These are phyloP conservation scores for Otus scops DNA, from an alignment of 2,797 vertebrate species.

Conservation along the genomic window DNA sequence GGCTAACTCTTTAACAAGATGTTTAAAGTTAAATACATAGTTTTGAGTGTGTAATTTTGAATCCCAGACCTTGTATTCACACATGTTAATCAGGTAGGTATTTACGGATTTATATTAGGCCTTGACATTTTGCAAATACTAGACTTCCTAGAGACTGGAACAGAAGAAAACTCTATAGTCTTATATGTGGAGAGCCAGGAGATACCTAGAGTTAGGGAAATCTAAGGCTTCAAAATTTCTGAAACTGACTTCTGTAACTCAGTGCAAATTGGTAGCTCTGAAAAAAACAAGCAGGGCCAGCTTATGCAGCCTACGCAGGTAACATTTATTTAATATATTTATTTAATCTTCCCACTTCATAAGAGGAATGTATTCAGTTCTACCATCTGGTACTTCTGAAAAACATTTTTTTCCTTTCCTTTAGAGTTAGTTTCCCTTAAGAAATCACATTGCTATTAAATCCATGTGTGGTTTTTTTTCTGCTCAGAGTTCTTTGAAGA, in stretches of 20 bases:
- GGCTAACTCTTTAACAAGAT: neutral
- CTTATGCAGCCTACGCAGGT: constrained; percentile 19
- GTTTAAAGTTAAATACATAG: neutral
- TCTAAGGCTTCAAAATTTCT: neutral
- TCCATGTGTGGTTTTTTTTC: neutral
- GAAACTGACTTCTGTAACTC: neutral
- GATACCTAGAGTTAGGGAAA: neutral
- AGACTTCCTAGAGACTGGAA: neutral
- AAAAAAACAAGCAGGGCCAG: neutral
- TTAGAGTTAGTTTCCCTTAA: neutral
- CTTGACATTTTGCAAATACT: neutral
- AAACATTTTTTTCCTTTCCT: constrained; percentile 1
- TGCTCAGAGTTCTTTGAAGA: neutral
- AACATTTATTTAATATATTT: constrained; percentile 14
- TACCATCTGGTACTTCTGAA: constrained; percentile 31
- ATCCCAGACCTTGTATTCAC: neutral
- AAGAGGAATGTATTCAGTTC: constrained; percentile 55
- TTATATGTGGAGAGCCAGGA: neutral
- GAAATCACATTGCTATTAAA: neutral
- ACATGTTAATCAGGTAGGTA: neutral
- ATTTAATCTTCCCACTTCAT: constrained; percentile 35
- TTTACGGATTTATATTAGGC: neutral
- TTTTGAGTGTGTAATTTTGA: neutral
- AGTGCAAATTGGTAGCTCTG: neutral
- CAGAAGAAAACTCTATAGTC: neutral